Base-by-base conservation (phyloP, 1,140 invertebrate genomes). In the Hypothenemus hampei region DNA sequence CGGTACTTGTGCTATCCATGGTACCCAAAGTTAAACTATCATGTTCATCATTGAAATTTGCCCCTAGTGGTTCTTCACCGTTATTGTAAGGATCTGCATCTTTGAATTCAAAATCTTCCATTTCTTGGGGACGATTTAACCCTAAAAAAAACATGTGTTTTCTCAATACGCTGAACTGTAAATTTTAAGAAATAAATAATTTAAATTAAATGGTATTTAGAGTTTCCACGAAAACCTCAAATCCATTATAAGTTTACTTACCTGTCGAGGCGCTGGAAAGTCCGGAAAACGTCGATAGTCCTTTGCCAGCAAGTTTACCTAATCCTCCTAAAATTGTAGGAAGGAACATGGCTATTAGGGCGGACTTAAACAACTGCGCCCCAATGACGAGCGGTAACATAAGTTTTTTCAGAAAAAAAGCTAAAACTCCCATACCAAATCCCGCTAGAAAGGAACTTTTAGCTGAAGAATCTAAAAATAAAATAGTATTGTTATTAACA, bases 271-370 rank as follows among this genome's bases (percentile, higher is more conserved):
- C 76, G 72, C 74, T 72, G 4, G 78, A 76, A 11, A 78, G 71
- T 13, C 77, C 76, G 58, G 70, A 66, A 13, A 69, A 70, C 16
- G 69, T 68, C 4, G 73, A 75, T 19, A 73, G 56, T 13, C 84
- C 86, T 80, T 90, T 90, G 22, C 86, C 86, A 37, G 89, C 79
- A 35, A 90, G 79, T 70, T 89, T 89, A 40, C 86, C 86, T 43
- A 90, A 78, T 61, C 85, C 85, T 40, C 87, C 86, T 45, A 91
- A 78, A 35, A 91, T 83, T 46, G 84, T 87, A 1, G 88, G 88
- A 62, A 91, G 72, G 70, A 91, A 88, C 69, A 90, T 81, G 6
- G 86, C 87, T 3, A 91, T 78, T 4, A 90, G 71, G 8, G 89
- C 77, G 15, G 85, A 87, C 70, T 90, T 91, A 57, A 89, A 76